Base-by-base conservation (phyloP, 2,797 vertebrate species). In the Trichosurus vulpecula region DNA sequence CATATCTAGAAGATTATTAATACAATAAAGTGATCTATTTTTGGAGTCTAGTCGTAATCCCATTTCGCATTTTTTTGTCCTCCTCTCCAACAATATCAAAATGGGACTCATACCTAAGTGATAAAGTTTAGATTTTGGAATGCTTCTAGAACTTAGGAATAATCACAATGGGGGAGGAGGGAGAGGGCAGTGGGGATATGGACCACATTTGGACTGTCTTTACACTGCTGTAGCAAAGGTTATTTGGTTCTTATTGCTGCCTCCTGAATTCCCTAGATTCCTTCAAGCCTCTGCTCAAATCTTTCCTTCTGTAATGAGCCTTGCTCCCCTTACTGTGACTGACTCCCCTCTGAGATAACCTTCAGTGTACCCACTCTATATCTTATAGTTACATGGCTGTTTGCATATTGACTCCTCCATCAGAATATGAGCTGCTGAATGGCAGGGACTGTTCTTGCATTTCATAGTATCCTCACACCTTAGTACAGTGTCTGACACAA, bases 41-140 rank as follows among this genome's bases (percentile, higher is more conserved):
- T 53, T 52, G 54, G 95, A 81, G 47, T 25, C 94, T 94, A 95
- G 57, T n/a, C 90, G 0, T 10, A 92, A 91, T 54, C 52, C 22
- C 41, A 81, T 61, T 97, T 97, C 52, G 56, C 87, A n/a, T 19
- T 31, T 91, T 57, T 96, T 95, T 94, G 52, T 93, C 91, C 96
- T 74, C 52, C 58, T 81, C 22, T 53, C 5, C 92, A 91, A 91
- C 31, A 58, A 54, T 41, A 93, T 13, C 13, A 92, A 54, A 94
- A 96, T 87, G 31, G 74, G 52, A 95, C 93, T 56, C 35, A 95
- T 94, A 95, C 93, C n/a, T 96, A 92, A 95, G 95, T 91, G 87
- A 91, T 9, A 94, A 91, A 95, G 11, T 87, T 74, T 92, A 58
- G 35, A 51, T 90, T 10, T 14, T 74, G 91, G 95, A 56, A 47